Conservation (phyloP, 1,140 invertebrate genomes). For the Lepidostoma basale region DNA sequence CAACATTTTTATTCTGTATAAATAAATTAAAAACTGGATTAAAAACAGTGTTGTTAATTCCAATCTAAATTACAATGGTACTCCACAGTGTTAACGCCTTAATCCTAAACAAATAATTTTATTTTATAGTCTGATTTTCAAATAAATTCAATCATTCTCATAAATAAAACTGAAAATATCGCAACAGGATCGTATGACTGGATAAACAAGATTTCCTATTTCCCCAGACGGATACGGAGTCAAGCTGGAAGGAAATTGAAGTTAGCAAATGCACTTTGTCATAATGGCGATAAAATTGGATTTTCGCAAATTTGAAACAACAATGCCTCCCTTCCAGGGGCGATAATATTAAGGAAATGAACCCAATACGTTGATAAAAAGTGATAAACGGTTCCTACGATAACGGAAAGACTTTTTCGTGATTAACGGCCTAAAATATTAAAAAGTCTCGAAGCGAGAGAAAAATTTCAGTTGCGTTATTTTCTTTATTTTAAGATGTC, state of each 20-base stretch:
- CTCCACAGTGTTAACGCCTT: too few relatives aligned
- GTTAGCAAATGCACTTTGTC: slow-evolving; percentile 42
- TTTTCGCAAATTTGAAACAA: slow-evolving; percentile 5
- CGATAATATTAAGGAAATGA: too few relatives aligned
- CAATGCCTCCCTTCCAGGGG: neutral
- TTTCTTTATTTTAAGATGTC: too few relatives aligned
- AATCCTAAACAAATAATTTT: neutral
- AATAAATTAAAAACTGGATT: neutral
- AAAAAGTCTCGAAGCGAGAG: too few relatives aligned
- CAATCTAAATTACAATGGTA: neutral
- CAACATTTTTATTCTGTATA: neutral
- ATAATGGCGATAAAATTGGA: neutral
- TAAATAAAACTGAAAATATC: slow-evolving; percentile 19
- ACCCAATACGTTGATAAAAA: too few relatives aligned
- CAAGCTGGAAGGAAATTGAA: slow-evolving; percentile 44
- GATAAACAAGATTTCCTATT: slow-evolving; percentile 43
- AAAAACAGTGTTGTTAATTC: neutral
- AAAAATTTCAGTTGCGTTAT: too few relatives aligned
- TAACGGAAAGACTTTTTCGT: too few relatives aligned
- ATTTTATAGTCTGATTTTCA: neutral
- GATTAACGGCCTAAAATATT: too few relatives aligned
- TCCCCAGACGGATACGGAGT: slow-evolving; percentile 42
- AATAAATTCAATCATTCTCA: neutral
- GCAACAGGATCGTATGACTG: slow-evolving; percentile 33
- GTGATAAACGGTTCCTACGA: too few relatives aligned